These are phyloP conservation scores for Trichoplusia ni DNA, from an alignment of 1,140 invertebrate genomes.

Conservation along the genomic window DNA sequence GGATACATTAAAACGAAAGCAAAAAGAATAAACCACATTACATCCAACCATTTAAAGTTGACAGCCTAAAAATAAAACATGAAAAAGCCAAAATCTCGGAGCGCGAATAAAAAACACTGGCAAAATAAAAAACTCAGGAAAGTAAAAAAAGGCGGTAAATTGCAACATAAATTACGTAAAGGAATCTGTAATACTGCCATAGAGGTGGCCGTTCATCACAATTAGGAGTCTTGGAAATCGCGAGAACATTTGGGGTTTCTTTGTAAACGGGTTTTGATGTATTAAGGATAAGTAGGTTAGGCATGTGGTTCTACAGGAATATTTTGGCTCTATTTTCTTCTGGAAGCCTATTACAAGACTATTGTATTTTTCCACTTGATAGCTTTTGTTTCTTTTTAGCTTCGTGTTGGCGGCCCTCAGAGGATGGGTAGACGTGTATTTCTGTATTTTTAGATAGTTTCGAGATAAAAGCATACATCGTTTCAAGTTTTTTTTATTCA, in stretches of 20 bases:
- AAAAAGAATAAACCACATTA: background rate
- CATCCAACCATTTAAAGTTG: background rate
- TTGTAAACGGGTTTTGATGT: background rate
- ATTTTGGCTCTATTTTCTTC: background rate
- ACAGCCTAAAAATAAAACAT: conserved; percentile 10
- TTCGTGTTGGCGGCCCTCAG: too few species aligned
- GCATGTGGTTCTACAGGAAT: background rate
- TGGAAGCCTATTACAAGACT: too few species aligned
- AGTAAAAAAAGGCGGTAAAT: conserved; percentile 50
- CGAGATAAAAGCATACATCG: too few species aligned
- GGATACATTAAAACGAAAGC: too few species aligned
- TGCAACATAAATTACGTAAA: conserved; percentile 59
- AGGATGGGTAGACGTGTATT: too few species aligned
- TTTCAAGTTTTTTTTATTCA: too few species aligned
- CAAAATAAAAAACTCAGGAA: conserved; percentile 34
- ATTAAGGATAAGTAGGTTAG: background rate
- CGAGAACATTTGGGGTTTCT: conserved; percentile 23
- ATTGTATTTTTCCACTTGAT: too few species aligned
- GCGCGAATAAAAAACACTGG: conserved; percentile 33
- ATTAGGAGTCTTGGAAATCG: conserved; percentile 44
- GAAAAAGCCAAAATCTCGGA: conserved; percentile 4
- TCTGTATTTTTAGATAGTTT: too few species aligned
- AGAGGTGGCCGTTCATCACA: conserved; percentile 52
- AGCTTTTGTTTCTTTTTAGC: too few species aligned
- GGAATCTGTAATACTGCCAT: conserved; percentile 58